These are phyloP conservation scores for Penaeus monodon DNA, from an alignment of 2,888 invertebrate genomes.

Conservation along the genomic window DNA sequence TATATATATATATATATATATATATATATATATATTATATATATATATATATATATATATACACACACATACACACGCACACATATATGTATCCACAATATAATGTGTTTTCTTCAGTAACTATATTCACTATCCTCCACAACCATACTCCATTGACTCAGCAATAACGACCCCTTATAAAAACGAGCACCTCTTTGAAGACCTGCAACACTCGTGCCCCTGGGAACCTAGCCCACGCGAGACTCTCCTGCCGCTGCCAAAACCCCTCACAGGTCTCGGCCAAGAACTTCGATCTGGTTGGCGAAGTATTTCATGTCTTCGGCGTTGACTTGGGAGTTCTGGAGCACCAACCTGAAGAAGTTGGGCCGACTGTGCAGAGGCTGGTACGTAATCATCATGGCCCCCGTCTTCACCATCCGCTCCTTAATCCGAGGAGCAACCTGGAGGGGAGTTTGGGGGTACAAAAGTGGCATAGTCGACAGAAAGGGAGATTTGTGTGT, in stretches of 20 bases:
- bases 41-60: too few relatives aligned
- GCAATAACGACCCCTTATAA: too few relatives aligned
- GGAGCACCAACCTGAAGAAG: conserved; percentile 84
- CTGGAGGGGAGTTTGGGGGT: conserved; percentile 69
- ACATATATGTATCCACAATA: too few relatives aligned
- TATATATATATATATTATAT: too few relatives aligned
- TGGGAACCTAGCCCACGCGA: too few relatives aligned
- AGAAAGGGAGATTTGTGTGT: too few relatives aligned
- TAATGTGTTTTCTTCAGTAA: too few relatives aligned
- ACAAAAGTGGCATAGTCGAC: neutral
- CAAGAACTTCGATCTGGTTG: conserved; percentile 77
- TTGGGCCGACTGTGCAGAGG: conserved; percentile 79
- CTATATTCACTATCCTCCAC: too few relatives aligned
- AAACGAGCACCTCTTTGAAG: too few relatives aligned
- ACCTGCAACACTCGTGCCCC: neutral
- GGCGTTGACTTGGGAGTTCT: conserved; percentile 87
- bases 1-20: too few relatives aligned
- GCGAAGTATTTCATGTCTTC: conserved; percentile 77
- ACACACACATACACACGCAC: too few relatives aligned
- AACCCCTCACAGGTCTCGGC: conserved; percentile 69
- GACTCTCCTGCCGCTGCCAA: neutral
- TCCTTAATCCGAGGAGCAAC: conserved; percentile 82
- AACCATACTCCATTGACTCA: too few relatives aligned
- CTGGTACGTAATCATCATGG: conserved; percentile 83
- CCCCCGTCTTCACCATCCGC: conserved; percentile 76